These are phyloP conservation scores for Syrmaticus mikado DNA, from an alignment of 2,113 vertebrate species.

Conservation along the genomic window DNA sequence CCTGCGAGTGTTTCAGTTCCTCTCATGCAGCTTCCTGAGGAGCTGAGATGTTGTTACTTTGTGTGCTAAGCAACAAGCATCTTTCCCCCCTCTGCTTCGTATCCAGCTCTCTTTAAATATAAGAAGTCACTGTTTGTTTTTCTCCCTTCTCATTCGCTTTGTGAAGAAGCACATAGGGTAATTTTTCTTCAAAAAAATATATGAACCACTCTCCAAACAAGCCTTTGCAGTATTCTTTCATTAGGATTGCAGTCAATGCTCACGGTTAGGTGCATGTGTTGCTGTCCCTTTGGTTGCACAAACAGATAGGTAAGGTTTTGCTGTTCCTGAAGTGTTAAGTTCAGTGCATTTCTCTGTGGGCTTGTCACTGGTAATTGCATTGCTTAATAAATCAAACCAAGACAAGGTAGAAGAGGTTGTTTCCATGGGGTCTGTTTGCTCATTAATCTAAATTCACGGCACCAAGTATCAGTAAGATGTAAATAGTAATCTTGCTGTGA, in stretches of 20 bases:
- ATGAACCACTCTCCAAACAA: conserved; percentile 5
- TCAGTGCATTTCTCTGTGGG: conserved; percentile 42
- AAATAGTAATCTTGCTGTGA: neutral
- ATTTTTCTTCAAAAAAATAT: conserved; percentile 7
- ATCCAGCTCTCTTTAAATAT: neutral
- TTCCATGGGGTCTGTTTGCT: conserved; percentile 48
- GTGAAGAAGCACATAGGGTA: neutral
- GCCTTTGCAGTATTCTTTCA: neutral
- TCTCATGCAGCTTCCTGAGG: neutral
- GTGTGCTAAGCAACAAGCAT: neutral
- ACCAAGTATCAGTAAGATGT: neutral
- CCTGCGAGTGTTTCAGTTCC: neutral
- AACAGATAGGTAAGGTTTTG: neutral
- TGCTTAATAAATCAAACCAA: conserved; percentile 67
- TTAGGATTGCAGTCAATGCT: neutral
- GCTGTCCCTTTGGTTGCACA: neutral
- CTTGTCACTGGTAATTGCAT: conserved; percentile 66
- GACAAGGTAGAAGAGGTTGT: conserved; percentile 54
- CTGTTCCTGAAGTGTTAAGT: conserved; percentile 21
- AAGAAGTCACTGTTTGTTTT: neutral
- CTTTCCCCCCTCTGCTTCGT: rapidly evolving
- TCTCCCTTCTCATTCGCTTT: neutral
- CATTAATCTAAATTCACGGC: conserved; percentile 45
- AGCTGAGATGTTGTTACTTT: neutral
- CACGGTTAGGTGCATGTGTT: neutral